Evolutionary conservation across 2,888 invertebrate genomes (phyloP), one percentile per base, ranked within the genome.

Genomic region (Calephelis perditalis): DNA sequence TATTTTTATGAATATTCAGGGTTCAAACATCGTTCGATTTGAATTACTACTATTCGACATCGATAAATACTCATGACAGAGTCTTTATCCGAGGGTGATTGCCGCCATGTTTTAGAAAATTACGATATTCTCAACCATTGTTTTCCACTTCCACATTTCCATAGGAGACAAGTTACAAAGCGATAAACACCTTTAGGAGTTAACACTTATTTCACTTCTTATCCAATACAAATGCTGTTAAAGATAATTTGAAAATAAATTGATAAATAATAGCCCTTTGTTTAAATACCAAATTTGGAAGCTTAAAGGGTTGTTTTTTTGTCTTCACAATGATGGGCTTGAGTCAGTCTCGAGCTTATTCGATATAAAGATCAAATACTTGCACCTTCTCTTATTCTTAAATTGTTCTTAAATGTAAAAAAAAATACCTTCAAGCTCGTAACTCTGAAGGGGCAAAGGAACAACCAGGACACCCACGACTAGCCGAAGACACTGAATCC

Each of bases 51-150:
- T 40, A 40, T 40, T 40, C 40, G 40, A 40, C 8, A 1, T 40
- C 40, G 8, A 40, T 8, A 40, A 40, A 40, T 40, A 8, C 40
- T 5, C 40, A 40, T 6, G 6, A 1, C 8, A 5, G 40, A 40
- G 40, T 8, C 40, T 40, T 7, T 35, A 35, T 52, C 26, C 72
- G 64, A 72, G 71, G 74, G 74, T 73, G 77, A 76, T 76, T 78
- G 68, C 71, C 67, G 69, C 67, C 59, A 55, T 67, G 71, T 68
- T 68, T 69, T 67, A 66, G 69, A 73, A 75, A 77, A 75, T 73
- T 73, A 71, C 73, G 71, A 66, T 64, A 67, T 46, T 56, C 65
- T 65, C 63, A 65, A 68, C 64, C 63, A 60, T 68, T 66, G 63
- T 63, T 61, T 63, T 55, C 40, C 49, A 61, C 57, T 56, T 54